Conservation (phyloP, 2,797 vertebrate genomes). For the Halcyon leucocephala region DNA sequence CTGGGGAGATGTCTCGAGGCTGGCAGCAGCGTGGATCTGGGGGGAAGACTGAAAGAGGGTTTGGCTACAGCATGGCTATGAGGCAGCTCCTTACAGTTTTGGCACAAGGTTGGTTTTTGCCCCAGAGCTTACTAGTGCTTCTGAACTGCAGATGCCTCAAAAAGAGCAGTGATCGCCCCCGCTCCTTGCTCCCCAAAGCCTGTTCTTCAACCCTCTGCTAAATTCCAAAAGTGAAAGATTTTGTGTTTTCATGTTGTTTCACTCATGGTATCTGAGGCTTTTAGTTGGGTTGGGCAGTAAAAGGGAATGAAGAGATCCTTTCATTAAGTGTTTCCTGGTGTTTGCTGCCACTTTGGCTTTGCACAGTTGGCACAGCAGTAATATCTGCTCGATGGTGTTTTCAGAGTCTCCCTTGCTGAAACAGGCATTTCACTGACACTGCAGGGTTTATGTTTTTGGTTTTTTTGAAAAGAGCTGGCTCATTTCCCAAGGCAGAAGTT, state of each 20-base stretch:
- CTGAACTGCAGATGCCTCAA: not conserved
- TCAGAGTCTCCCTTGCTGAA: not conserved
- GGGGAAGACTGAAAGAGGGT: not conserved
- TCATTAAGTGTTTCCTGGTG: not conserved
- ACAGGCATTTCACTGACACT: not conserved
- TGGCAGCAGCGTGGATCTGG: not conserved
- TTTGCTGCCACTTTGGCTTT: not conserved
- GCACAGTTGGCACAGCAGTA: not conserved
- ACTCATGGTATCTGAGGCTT: not conserved
- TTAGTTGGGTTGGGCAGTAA: not conserved
- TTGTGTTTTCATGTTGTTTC: not conserved
- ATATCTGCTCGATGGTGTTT: not conserved
- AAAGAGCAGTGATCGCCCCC: fast-evolving
- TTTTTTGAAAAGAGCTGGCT: not conserved
- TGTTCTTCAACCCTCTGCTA: not conserved
- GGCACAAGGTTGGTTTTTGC: not conserved
- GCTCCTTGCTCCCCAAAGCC: not conserved
- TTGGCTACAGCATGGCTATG: fast-evolving
- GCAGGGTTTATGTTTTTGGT: not conserved
- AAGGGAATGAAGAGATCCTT: not conserved
- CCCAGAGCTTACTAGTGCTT: not conserved
- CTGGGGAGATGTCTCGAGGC: fast-evolving
- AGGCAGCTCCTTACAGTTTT: not conserved
- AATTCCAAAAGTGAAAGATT: not conserved
- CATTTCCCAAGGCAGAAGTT: constrained; percentile 37